Conservation (phyloP, 2,797 vertebrate genomes). For the Adelosebastes latens region DNA sequence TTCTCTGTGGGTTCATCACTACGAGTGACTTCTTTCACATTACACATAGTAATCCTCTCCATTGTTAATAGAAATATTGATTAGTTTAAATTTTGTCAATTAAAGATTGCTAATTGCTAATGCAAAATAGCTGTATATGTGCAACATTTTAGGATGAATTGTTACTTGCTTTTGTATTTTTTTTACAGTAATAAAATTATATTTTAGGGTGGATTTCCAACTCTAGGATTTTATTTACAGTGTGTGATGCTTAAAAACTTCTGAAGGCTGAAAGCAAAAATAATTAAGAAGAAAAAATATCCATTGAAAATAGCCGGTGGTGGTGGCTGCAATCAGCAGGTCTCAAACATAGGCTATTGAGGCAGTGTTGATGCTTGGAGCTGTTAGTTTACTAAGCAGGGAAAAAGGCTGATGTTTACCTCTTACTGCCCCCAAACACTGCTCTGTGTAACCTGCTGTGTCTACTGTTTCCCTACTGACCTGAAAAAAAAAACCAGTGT, state of each 20-base stretch:
- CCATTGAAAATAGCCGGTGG: slow-evolving; percentile 25
- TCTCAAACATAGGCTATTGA: slow-evolving; percentile 48
- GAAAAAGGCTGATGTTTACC: slow-evolving; percentile 63
- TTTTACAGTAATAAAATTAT: not conserved
- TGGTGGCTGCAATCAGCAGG: slow-evolving; percentile 52
- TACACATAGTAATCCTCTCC: not conserved
- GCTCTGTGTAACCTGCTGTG: slow-evolving; percentile 58
- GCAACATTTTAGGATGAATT: not conserved
- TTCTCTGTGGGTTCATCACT: not conserved
- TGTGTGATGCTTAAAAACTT: slow-evolving; percentile 4
- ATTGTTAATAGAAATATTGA: not conserved
- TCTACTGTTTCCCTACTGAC: slow-evolving; percentile 48
- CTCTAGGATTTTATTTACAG: slow-evolving; percentile 12
- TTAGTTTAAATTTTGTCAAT: not conserved
- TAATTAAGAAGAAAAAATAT: slow-evolving; percentile 17
- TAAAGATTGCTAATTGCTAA: not conserved
- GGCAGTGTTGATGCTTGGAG: slow-evolving; percentile 69
- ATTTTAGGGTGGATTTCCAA: slow-evolving; percentile 7
- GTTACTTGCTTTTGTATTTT: not conserved
- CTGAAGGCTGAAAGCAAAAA: slow-evolving; percentile 26
- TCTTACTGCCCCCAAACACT: slow-evolving; percentile 53
- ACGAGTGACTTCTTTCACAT: not conserved
- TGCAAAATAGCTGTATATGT: not conserved
- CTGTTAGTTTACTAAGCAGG: slow-evolving; percentile 67
- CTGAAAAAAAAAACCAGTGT: slow-evolving; percentile 28